A percentile compares a stretch with the other conserved stretches of the same genome.
Conservation (phyloP, 2,888 invertebrate genomes). For the Acanthopleura granulata region DNA sequence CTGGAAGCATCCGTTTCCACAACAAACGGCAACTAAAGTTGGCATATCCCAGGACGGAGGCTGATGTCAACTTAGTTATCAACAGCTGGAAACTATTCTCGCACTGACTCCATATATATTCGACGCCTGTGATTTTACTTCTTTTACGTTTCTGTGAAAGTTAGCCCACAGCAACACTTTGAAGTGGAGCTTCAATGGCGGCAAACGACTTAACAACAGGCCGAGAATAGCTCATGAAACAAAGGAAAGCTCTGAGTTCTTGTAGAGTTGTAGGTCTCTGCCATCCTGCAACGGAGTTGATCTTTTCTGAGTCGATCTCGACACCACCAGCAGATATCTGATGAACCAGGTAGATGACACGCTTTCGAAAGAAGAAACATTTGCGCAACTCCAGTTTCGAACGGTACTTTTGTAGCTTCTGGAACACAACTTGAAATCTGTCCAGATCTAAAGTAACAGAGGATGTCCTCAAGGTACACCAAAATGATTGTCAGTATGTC, state of each 20-base stretch:
- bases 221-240: conserved; percentile 15
- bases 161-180: no score
- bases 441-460: conserved; percentile 27
- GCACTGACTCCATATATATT: conserved; percentile 25
- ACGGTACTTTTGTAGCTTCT: conserved; percentile 24
- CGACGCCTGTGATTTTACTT: not conserved
- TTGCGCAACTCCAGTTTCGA: conserved; percentile 29
- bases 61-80: conserved; percentile 26
- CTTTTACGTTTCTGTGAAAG: conserved; percentile 17
- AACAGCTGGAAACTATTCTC: conserved; percentile 27
- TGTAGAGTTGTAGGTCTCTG: conserved; percentile 24
- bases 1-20: conserved; percentile 27
- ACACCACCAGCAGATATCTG: conserved; percentile 26
- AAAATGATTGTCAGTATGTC: conserved; percentile 24
- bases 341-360: conserved; percentile 33
- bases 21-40: conserved; percentile 24
- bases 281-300: conserved; percentile 26
- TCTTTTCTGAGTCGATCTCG: conserved; percentile 23
- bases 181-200: not conserved
- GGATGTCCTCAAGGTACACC: conserved; percentile 26
- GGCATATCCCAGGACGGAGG: conserved; percentile 33
- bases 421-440: conserved; percentile 27
- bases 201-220: not conserved
- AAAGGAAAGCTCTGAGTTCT: conserved; percentile 29
- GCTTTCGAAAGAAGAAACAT: conserved; percentile 28